phyloP scores from a whole-genome alignment of 1,140 invertebrate species.

The Apis laboriosa region DNA sequence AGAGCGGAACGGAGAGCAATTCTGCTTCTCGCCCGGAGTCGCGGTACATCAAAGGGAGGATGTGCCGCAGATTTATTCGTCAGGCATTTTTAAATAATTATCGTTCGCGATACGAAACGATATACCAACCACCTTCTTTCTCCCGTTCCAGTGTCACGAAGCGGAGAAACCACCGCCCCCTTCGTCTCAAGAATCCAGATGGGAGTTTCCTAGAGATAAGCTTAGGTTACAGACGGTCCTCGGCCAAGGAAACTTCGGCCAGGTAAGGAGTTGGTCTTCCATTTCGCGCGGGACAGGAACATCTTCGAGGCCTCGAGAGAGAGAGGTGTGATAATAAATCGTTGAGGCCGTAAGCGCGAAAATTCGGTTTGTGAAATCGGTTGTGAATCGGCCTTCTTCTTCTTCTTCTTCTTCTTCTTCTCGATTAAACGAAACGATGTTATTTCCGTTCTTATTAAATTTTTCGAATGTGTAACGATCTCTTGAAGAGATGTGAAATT shows the following conservation, averaged over 20 bases:
- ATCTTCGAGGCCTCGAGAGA: too few species aligned
- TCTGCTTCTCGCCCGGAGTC: background rate
- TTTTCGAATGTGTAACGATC: too few species aligned
- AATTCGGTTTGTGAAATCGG: slow-evolving; percentile 9
- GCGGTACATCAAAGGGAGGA: slow-evolving; percentile 17
- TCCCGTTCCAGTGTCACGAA: slow-evolving; percentile 75
- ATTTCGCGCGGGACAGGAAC: background rate
- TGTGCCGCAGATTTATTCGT: slow-evolving; percentile 38
- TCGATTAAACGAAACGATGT: too few species aligned
- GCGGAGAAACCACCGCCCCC: slow-evolving; percentile 80
- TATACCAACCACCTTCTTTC: background rate
- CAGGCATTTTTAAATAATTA: slow-evolving; percentile 44
- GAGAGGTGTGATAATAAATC: slow-evolving; percentile 46
- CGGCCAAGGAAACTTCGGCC: slow-evolving; percentile 92
- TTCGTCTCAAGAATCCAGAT: slow-evolving; percentile 83
- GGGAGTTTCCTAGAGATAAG: slow-evolving; percentile 90
- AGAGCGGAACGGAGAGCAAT: background rate
- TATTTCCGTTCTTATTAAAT: too few species aligned
- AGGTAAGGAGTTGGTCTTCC: slow-evolving; percentile 80
- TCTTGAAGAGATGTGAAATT: too few species aligned
- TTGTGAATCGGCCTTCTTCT: background rate
- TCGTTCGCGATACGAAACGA: slow-evolving; percentile 35
- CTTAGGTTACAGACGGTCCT: slow-evolving; percentile 89
- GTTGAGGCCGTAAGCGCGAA: slow-evolving; percentile 25
- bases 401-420: too few species aligned